A percentile compares a stretch with the other conserved stretches of the same genome.
These are phyloP conservation scores for Dromococcyx pavoninus DNA, from an alignment of 2,797 vertebrate genomes.

Conservation along the genomic window DNA sequence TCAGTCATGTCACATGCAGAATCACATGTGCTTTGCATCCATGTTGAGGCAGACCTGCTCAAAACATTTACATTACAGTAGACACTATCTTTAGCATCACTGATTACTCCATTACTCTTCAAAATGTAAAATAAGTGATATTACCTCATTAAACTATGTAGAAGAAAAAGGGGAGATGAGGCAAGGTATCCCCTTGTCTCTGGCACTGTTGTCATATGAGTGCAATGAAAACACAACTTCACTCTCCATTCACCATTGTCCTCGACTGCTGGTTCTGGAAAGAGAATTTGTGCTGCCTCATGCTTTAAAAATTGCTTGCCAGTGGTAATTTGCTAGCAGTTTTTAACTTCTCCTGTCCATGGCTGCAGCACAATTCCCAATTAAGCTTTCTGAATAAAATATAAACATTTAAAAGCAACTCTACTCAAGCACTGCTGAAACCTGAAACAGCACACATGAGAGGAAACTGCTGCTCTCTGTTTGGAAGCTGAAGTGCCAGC, in stretches of 20 bases:
- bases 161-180: neutral
- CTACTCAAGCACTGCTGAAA: conserved; percentile 18
- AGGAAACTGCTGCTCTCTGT: neutral
- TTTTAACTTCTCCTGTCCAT: conserved; percentile 3
- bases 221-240: neutral
- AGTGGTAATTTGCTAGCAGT: neutral
- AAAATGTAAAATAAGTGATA: neutral
- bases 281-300: neutral
- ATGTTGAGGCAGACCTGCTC: neutral
- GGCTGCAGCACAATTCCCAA: conserved; percentile 27
- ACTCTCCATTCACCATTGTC: neutral
- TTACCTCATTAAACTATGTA: neutral
- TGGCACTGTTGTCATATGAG: neutral
- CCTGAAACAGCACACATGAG: neutral
- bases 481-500: neutral
- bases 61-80: neutral
- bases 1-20: neutral
- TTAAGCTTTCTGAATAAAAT: conserved; percentile 64
- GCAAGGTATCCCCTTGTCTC: neutral
- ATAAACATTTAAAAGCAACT: conserved; percentile 39
- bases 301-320: neutral
- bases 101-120: neutral
- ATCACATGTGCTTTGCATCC: neutral
- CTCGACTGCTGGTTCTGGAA: neutral
- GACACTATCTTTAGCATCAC: rapidly evolving